phyloP scores from a whole-genome alignment of 2,888 invertebrate species.

The Eumacrocentrus americanus region DNA sequence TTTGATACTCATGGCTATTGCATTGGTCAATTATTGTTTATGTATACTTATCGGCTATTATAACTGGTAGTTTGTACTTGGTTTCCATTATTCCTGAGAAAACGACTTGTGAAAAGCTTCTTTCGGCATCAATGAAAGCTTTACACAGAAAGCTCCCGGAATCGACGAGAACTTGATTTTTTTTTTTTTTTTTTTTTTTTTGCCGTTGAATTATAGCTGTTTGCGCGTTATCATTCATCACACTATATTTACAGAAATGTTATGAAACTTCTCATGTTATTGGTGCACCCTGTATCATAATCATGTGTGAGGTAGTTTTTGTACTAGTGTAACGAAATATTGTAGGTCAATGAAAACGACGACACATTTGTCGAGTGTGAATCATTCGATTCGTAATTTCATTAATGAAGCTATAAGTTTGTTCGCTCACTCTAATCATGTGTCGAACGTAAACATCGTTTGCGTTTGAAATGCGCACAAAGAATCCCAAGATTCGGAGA shows the following conservation, averaged over 20 bases:
- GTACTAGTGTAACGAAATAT: conserved; percentile 57
- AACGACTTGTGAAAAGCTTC: conserved; percentile 36
- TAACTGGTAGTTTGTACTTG: conserved; percentile 62
- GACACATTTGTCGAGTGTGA: background rate
- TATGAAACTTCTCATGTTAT: conserved; percentile 30
- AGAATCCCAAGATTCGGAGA: background rate
- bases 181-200: conserved; percentile 14
- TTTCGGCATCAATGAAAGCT: conserved; percentile 22
- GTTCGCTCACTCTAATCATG: too few species aligned
- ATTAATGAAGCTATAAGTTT: background rate
- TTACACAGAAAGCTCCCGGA: background rate
- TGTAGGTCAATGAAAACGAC: conserved; percentile 41
- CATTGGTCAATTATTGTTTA: conserved; percentile 54
- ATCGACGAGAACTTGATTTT: conserved; percentile 16
- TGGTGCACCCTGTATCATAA: conserved; percentile 58
- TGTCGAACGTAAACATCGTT: background rate
- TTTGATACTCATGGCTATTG: conserved; percentile 50
- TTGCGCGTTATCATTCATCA: conserved; percentile 37
- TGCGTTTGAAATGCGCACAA: background rate
- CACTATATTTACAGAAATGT: conserved; percentile 44
- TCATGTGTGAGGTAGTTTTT: conserved; percentile 60
- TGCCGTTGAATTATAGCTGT: conserved; percentile 21
- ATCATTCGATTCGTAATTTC: background rate
- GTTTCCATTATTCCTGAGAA: conserved; percentile 59
- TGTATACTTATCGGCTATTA: conserved; percentile 58